These are phyloP conservation scores for Psettodes erumei DNA, from an alignment of 2,113 vertebrate species.

Conservation along the genomic window DNA sequence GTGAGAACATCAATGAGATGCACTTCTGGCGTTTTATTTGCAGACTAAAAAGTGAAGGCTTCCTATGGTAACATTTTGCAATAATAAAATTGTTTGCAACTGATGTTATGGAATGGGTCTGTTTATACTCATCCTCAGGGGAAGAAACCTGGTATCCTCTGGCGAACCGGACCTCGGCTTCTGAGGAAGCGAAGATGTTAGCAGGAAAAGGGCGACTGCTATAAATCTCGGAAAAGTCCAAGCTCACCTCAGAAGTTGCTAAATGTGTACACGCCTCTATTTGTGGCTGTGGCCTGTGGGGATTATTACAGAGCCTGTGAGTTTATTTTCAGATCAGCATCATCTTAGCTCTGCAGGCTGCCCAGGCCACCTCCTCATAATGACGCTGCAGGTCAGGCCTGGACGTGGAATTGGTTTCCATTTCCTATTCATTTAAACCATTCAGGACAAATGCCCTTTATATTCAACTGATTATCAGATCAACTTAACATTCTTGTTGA, in stretches of 20 bases:
- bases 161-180: background rate
- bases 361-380: background rate
- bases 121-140: background rate
- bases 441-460: background rate
- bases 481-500: background rate
- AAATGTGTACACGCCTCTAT: constrained; percentile 29
- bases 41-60: constrained; percentile 52
- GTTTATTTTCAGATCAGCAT: constrained; percentile 55
- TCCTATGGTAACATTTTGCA: constrained; percentile 69
- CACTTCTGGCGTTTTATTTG: constrained; percentile 59
- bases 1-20: constrained; percentile 28
- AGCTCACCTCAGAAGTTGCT: constrained; percentile 25
- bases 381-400: constrained; percentile 19
- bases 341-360: constrained; percentile 1
- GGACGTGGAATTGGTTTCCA: no score
- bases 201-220: background rate
- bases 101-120: constrained; percentile 5
- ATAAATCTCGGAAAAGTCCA: constrained; percentile 8
- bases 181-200: background rate
- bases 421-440: no score
- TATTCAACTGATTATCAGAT: no score
- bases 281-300: constrained; percentile 7
- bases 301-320: constrained; percentile 45
- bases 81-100: constrained; percentile 75
- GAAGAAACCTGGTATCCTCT: no score